Conservation (phyloP, 2,888 invertebrate species). For the Chromoteleia sp. region DNA sequence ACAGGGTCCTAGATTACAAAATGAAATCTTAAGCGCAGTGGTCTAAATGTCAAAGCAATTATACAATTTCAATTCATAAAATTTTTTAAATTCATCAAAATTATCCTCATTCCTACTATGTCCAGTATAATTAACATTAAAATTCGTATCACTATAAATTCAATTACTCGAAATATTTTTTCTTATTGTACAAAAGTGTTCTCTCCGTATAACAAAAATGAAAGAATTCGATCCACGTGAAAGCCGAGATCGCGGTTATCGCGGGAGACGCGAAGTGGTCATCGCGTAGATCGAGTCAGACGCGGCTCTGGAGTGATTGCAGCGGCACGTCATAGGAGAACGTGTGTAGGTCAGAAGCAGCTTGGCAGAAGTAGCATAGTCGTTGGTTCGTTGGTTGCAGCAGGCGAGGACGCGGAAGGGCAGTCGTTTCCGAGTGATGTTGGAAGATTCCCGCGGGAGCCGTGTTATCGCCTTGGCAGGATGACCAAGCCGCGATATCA, state of each 20-base stretch:
- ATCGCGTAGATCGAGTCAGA: conserved; percentile 24
- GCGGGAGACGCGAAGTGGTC: conserved; percentile 25
- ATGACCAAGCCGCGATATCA: conserved; percentile 84
- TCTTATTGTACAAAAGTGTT: no score
- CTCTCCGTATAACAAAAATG: no score
- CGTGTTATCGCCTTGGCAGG: conserved; percentile 85
- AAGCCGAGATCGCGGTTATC: neutral
- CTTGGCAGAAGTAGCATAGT: conserved; percentile 35
- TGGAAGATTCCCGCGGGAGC: conserved; percentile 84
- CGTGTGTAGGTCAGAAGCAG: conserved; percentile 58
- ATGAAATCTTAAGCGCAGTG: no score
- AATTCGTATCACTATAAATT: no score
- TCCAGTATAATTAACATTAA: no score
- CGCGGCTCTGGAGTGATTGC: conserved; percentile 34
- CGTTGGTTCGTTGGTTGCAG: conserved; percentile 61
- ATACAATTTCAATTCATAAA: no score
- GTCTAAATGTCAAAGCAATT: no score
- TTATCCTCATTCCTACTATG: no score
- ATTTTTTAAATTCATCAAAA: no score
- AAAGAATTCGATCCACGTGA: neutral
- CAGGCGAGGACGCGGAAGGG: conserved; percentile 67
- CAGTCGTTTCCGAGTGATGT: conserved; percentile 83
- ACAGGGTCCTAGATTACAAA: no score
- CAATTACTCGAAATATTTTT: no score
- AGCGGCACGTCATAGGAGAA: conserved; percentile 21